phyloP scores from a whole-genome alignment of 2,797 vertebrate species.

The Rhabdophis nuchalis region DNA sequence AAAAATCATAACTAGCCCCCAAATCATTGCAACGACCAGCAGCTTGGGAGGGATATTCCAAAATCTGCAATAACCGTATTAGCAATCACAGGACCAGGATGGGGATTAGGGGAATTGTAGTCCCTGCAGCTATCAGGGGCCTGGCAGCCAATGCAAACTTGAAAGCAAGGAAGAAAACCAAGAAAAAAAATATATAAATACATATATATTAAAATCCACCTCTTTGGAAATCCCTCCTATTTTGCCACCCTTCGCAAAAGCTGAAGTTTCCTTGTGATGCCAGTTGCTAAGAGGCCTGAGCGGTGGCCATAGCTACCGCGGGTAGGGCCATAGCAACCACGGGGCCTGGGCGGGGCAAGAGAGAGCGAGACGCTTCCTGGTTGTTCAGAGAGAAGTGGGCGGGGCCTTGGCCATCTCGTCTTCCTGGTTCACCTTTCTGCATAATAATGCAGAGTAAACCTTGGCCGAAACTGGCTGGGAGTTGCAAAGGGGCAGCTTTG shows the following conservation, averaged over 20 bases:
- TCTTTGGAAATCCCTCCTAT: neutral
- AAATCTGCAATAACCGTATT: neutral
- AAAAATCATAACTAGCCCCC: neutral
- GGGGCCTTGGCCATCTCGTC: neutral
- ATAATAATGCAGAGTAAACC: neutral
- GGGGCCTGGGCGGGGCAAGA: too few species aligned
- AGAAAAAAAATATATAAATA: too few species aligned
- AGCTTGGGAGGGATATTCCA: neutral
- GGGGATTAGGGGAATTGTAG: neutral
- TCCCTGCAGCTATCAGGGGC: neutral
- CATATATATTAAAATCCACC: neutral
- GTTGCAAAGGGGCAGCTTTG: neutral
- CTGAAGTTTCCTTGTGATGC: accelerated
- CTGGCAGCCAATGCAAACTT: neutral
- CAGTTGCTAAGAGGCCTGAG: neutral
- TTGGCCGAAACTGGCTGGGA: neutral
- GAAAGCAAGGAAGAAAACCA: neutral
- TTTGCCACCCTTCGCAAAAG: neutral
- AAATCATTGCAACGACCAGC: neutral
- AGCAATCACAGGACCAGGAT: neutral
- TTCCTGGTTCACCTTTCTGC: neutral
- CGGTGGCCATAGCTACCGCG: neutral
- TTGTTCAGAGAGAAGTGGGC: neutral
- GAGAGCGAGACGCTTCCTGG: neutral
- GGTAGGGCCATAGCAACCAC: neutral